A percentile compares a stretch with the other conserved stretches of the same genome.
phyloP scores from a whole-genome alignment of 2,888 invertebrate species.

The Syrista parreyssii region DNA sequence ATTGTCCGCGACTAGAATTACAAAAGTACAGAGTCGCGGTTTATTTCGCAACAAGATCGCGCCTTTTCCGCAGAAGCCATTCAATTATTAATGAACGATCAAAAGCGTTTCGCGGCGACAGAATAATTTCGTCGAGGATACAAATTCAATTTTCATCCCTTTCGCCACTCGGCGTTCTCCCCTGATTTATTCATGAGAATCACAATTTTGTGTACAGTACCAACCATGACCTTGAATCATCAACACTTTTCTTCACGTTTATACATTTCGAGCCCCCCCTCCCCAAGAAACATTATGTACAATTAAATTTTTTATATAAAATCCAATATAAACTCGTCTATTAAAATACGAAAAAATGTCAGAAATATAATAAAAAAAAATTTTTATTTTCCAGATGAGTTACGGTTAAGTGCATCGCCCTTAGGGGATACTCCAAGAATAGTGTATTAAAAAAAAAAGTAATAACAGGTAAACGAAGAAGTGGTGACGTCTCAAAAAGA shows the following conservation, averaged over 20 bases:
- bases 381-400: conserved; percentile 24
- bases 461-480: neutral
- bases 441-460: neutral
- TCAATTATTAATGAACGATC: neutral
- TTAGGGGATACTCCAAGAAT: conserved; percentile 3
- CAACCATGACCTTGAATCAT: neutral
- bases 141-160: neutral
- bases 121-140: neutral
- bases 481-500: neutral
- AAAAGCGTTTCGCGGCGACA: neutral
- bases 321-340: neutral
- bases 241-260: neutral
- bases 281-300: neutral
- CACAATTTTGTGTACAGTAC: neutral
- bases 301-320: neutral
- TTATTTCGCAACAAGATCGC: neutral
- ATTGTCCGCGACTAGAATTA: neutral
- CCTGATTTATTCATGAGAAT: neutral
- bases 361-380: neutral
- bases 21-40: neutral
- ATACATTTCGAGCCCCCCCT: neutral
- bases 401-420: conserved; percentile 19
- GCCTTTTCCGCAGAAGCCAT: neutral
- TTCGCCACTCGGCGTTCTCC: neutral
- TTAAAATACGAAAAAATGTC: neutral